Evolutionary conservation across 2,113 vertebrate species (phyloP).

Genomic region (Chionis minor): DNA sequence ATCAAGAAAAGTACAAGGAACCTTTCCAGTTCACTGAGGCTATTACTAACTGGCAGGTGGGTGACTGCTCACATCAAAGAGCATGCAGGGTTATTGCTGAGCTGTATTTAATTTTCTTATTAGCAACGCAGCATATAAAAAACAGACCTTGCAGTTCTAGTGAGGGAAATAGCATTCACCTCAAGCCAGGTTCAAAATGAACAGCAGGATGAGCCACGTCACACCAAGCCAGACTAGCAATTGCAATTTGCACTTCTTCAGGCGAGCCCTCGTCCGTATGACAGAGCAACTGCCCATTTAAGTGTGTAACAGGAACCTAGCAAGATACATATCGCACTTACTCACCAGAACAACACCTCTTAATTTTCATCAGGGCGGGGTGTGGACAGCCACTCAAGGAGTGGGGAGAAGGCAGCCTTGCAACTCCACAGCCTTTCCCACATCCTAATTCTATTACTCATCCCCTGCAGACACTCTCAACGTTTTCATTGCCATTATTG

Average conservation of each 20-base stretch:
- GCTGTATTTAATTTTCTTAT: not conserved
- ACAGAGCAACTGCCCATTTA: not conserved
- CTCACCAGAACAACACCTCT: not conserved
- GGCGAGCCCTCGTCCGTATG: fast-evolving
- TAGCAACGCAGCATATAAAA: not conserved
- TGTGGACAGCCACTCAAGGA: not conserved
- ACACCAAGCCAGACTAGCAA: not conserved
- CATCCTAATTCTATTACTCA: not conserved
- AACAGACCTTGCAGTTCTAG: not conserved
- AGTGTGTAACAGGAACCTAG: not conserved
- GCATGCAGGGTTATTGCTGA: not conserved
- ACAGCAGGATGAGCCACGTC: not conserved
- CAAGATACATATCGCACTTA: not conserved
- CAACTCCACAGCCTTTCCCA: not conserved
- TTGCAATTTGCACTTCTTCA: not conserved
- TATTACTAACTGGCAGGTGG: not conserved
- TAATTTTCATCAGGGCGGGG: not conserved
- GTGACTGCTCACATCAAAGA: not conserved
- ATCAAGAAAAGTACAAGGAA: not conserved
- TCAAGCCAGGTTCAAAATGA: not conserved
- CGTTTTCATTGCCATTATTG: not conserved
- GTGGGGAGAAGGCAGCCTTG: not conserved
- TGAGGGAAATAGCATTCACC: not conserved
- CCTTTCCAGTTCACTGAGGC: not conserved
- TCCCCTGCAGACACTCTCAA: not conserved